Evolutionary conservation across 2,113 vertebrate species (phyloP).

Genomic region (Strix uralensis): DNA sequence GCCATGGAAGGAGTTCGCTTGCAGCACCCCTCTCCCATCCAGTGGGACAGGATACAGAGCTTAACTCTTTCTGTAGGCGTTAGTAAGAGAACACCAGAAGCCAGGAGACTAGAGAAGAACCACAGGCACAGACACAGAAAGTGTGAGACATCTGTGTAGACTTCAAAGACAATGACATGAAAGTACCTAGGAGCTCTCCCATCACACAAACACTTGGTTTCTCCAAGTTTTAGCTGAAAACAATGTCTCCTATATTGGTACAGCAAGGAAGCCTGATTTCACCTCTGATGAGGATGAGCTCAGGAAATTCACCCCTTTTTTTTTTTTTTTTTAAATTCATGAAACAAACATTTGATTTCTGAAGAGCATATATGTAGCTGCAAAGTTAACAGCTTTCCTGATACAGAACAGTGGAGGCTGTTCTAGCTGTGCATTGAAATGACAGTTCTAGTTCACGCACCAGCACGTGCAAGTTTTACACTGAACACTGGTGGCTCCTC

Average conservation of each 20-base stretch:
- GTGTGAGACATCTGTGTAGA: background rate
- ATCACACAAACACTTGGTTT: background rate
- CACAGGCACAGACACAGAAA: background rate
- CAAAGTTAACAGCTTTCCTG: background rate
- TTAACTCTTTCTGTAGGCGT: background rate
- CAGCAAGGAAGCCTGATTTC: background rate
- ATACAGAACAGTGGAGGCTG: background rate
- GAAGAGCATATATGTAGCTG: background rate
- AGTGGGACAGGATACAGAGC: background rate
- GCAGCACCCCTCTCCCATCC: background rate
- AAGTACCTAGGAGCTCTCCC: background rate
- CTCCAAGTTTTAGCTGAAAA: background rate
- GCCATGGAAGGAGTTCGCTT: background rate
- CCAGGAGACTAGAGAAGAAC: background rate
- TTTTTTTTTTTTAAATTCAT: background rate
- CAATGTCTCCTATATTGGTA: background rate
- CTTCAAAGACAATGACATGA: background rate
- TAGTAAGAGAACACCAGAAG: background rate
- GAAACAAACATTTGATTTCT: background rate
- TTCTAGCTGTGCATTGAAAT: background rate
- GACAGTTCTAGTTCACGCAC: background rate
- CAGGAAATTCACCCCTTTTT: background rate
- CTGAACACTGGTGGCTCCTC: background rate
- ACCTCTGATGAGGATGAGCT: background rate
- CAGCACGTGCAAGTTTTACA: background rate